phyloP scores from a whole-genome alignment of 2,113 vertebrate genomes.

The Cettia cetti region DNA sequence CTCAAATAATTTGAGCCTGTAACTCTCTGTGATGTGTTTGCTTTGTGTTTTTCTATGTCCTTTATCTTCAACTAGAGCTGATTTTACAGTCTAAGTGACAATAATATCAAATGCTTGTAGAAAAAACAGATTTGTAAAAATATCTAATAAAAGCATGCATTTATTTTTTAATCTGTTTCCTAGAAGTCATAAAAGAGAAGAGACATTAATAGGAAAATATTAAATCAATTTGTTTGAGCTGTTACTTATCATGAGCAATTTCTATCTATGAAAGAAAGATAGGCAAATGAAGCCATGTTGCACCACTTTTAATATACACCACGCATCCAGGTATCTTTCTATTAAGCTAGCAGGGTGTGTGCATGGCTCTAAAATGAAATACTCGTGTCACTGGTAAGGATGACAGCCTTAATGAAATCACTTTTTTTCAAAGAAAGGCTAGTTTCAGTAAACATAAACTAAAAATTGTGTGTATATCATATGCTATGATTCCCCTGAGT shows the following conservation, averaged over 20 bases:
- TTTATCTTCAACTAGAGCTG: background rate
- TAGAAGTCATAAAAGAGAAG: background rate
- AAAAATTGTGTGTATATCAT: background rate
- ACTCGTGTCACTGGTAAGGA: background rate
- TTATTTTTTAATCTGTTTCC: background rate
- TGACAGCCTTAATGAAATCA: background rate
- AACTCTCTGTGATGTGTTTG: background rate
- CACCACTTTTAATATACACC: background rate
- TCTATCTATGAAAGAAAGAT: background rate
- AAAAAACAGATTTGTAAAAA: background rate
- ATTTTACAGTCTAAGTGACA: background rate
- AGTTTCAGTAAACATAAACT: background rate
- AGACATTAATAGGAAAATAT: background rate
- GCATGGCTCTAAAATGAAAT: background rate
- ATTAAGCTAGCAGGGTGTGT: background rate
- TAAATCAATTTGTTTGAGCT: background rate
- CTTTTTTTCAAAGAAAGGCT: background rate
- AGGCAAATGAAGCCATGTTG: background rate
- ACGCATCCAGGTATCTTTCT: background rate
- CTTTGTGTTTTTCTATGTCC: background rate
- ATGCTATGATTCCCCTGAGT: background rate
- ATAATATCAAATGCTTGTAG: background rate
- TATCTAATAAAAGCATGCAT: background rate
- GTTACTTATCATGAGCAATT: background rate
- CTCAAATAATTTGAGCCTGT: background rate